Conservation (phyloP, 2,113 vertebrate species). For the Anoplopoma fimbria region DNA sequence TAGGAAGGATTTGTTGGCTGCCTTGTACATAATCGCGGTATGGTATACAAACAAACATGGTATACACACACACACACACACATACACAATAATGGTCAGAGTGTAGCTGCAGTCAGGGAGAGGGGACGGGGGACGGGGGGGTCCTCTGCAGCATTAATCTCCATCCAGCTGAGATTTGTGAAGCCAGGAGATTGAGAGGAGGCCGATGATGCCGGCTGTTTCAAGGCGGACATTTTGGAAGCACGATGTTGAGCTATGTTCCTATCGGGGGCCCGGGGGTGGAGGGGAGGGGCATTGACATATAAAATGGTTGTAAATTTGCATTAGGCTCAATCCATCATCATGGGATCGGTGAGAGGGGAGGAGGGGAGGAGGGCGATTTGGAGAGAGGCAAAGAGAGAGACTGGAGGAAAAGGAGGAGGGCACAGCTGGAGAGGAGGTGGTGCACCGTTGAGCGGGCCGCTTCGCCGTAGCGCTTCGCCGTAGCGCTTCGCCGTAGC, state of each 20-base stretch:
- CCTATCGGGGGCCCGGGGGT: conserved; percentile 84
- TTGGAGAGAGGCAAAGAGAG: conserved; percentile 70
- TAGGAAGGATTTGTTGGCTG: background rate
- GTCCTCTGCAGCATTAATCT: conserved; percentile 83
- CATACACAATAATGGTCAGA: conserved; percentile 39
- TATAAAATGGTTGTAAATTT: conserved; percentile 99
- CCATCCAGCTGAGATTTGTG: conserved; percentile 82
- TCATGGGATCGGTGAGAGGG: conserved; percentile 85
- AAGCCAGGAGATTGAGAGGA: conserved; percentile 82
- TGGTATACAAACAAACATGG: no score
- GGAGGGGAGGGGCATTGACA: conserved; percentile 82
- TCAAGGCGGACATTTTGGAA: conserved; percentile 91
- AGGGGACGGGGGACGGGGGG: background rate
- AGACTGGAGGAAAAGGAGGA: conserved; percentile 51
- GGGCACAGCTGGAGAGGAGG: conserved; percentile 78
- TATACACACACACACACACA: conserved; percentile 17
- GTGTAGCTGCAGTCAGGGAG: conserved; percentile 52
- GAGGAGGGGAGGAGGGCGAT: conserved; percentile 71
- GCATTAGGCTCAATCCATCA: conserved; percentile 99
- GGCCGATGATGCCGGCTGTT: conserved; percentile 83
- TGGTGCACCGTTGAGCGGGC: conserved; percentile 85
- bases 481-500: no score
- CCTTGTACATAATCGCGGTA: conserved; percentile 3
- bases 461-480: no score
- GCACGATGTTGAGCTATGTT: conserved; percentile 98